Evolutionary conservation across 2,888 invertebrate genomes (phyloP), one percentile per base, ranked within the genome.

Genomic region (Homarus gammarus): DNA sequence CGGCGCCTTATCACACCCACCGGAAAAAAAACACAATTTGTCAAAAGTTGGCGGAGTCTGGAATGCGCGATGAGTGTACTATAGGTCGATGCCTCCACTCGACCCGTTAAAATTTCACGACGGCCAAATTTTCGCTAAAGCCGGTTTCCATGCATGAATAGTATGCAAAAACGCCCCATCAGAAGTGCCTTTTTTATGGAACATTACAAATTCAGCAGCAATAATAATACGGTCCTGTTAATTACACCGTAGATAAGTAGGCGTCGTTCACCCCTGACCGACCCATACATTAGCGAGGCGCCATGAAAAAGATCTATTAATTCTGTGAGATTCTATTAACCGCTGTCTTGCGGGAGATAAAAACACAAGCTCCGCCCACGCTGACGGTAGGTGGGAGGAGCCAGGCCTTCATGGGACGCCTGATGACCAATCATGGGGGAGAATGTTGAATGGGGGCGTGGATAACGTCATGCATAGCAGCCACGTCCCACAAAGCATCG

Each of bases 301-400:
- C 56, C 79, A 79, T 79, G 79, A 79, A 79, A 79, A 79, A 79
- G 61, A 79, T 79, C 79, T 79, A 79, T 79, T 79, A 79, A 79
- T 79, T 79, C 79, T 61, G 61, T 61, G 79, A 79, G 79, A 79
- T 79, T 79, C 79, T 79, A 79, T 79, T 79, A 79, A 79, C 79
- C 36, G 79, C 79, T 79, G 79, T 79, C 79, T 79, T 36, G 56
- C 61, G 31, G 79, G 78, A 78, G 79, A 79, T 61, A 79, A 73
- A 73, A 73, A 73, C 73, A 73, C 38, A 73, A 40, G 38, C 79
- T 51, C 79, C 79, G 61, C 79, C 79, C 61, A 56, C 61, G 18
- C 15, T 18, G 79, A 33, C 56, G 22, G 36, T 33, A 36, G 61
- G 56, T 51, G 79, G 79, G 79, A 33, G 79, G 79, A 33, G 79